Conservation (phyloP, 2,113 vertebrate species). For the Pao palembangensis region DNA sequence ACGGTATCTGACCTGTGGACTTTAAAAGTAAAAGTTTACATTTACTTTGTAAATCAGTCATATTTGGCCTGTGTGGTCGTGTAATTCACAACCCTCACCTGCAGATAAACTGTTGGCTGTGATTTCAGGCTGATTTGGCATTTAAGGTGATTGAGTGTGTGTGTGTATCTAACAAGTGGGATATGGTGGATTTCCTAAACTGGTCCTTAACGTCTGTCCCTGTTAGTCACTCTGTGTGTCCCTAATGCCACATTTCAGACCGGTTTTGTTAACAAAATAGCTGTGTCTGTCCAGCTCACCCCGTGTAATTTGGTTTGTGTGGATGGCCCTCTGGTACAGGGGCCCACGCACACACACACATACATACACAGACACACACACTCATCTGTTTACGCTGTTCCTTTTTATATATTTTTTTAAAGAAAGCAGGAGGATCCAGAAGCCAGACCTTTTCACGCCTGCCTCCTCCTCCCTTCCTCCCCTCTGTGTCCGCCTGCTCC, state of each 20-base stretch:
- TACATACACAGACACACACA: slow-evolving; percentile 29
- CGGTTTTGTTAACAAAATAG: slow-evolving; percentile 74
- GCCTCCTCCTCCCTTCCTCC: slow-evolving; percentile 25
- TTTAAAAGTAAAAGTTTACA: no score
- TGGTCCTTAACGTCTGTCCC: slow-evolving; percentile 54
- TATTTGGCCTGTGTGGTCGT: no score
- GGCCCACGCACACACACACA: slow-evolving; percentile 36
- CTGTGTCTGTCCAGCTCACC: slow-evolving; percentile 70
- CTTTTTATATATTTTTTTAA: slow-evolving; percentile 37
- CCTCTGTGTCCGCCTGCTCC: slow-evolving; percentile 56
- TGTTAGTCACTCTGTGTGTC: slow-evolving; percentile 48
- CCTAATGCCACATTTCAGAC: slow-evolving; percentile 64
- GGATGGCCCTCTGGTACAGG: slow-evolving; percentile 46
- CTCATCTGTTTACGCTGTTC: slow-evolving; percentile 71
- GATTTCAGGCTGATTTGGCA: slow-evolving; percentile 33
- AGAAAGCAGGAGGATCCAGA: slow-evolving; percentile 63
- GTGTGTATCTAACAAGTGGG: slow-evolving; percentile 45
- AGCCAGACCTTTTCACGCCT: slow-evolving; percentile 48
- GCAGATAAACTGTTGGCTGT: neutral
- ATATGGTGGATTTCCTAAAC: slow-evolving; percentile 62
- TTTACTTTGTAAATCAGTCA: no score
- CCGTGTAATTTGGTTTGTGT: slow-evolving; percentile 75
- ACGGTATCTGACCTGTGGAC: no score
- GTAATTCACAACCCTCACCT: no score
- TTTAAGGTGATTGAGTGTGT: slow-evolving; percentile 46